Evolutionary conservation across 2,113 vertebrate species (phyloP).

Genomic region (Sinocyclocheilus rhinocerous): DNA sequence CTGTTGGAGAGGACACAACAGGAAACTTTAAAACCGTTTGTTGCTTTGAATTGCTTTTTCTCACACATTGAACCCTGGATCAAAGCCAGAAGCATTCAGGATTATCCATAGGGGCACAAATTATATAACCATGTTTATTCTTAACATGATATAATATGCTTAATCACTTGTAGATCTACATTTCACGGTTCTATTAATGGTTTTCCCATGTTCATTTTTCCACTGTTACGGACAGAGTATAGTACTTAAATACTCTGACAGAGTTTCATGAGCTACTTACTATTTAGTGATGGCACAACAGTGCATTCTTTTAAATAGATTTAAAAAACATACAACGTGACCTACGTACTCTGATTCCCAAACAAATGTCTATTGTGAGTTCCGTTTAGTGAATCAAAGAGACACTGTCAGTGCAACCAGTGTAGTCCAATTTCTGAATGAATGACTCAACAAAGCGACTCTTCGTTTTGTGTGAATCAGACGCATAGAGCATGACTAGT

Average conservation of each 20-base stretch:
- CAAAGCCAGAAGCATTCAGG: neutral
- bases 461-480: too few species aligned
- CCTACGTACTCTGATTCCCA: neutral
- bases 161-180: neutral
- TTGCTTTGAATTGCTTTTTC: slow-evolving; percentile 20
- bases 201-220: neutral
- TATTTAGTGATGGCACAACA: neutral
- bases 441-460: too few species aligned
- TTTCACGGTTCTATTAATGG: neutral
- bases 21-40: slow-evolving; percentile 30
- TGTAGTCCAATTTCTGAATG: too few species aligned
- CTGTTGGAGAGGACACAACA: slow-evolving; percentile 14
- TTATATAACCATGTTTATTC: neutral
- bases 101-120: neutral
- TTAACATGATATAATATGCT: neutral
- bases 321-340: too few species aligned
- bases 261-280: neutral
- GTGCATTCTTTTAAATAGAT: neutral
- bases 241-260: neutral
- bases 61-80: slow-evolving; percentile 14
- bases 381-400: neutral
- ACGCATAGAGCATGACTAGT: too few species aligned
- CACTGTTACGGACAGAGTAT: neutral
- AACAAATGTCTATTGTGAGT: neutral
- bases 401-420: neutral